phyloP scores from a whole-genome alignment of 92 coral and sea anemone species.

The Epizoanthus scotinus region DNA sequence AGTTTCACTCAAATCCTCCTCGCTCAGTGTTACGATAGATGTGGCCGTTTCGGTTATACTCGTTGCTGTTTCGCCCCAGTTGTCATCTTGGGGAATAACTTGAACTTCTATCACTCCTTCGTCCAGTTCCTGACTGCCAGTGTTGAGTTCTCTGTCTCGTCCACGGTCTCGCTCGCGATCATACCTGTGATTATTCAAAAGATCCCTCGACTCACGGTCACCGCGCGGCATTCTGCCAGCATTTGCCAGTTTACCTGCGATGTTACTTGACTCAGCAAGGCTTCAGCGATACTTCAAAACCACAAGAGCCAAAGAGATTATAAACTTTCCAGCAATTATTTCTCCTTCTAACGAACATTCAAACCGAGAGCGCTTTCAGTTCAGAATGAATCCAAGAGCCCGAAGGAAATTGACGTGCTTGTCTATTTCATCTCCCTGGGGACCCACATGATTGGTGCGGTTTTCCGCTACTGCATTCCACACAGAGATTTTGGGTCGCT shows the following conservation, averaged over 20 bases:
- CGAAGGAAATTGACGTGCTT: conserved; percentile 23
- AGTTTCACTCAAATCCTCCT: conserved; percentile 86
- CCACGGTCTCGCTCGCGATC: conserved; percentile 72
- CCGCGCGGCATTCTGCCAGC: conserved; percentile 67
- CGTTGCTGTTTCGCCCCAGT: conserved; percentile 99
- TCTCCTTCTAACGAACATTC: conserved; percentile 20
- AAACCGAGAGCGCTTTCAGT: conserved; percentile 17
- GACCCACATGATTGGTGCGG: conserved; percentile 73
- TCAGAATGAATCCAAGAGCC: conserved; percentile 38
- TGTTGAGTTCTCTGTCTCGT: conserved; percentile 57
- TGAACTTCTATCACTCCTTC: conserved; percentile 99
- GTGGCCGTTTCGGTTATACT: conserved; percentile 98
- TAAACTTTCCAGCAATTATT: conserved; percentile 5
- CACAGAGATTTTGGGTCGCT: conserved; percentile 5
- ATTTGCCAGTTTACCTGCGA: conserved; percentile 6
- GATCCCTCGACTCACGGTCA: conserved; percentile 51
- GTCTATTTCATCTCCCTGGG: conserved; percentile 60
- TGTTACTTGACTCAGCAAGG: neutral
- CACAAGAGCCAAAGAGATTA: neutral
- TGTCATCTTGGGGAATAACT: conserved; percentile 98
- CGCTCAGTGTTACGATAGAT: conserved; percentile 93
- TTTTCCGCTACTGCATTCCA: conserved; percentile 31
- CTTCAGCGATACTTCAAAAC: neutral
- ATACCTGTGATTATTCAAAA: conserved; percentile 46
- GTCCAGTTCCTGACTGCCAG: conserved; percentile 87